These are phyloP conservation scores for Argyresthia albistria DNA, from an alignment of 2,888 invertebrate genomes.

Conservation along the genomic window DNA sequence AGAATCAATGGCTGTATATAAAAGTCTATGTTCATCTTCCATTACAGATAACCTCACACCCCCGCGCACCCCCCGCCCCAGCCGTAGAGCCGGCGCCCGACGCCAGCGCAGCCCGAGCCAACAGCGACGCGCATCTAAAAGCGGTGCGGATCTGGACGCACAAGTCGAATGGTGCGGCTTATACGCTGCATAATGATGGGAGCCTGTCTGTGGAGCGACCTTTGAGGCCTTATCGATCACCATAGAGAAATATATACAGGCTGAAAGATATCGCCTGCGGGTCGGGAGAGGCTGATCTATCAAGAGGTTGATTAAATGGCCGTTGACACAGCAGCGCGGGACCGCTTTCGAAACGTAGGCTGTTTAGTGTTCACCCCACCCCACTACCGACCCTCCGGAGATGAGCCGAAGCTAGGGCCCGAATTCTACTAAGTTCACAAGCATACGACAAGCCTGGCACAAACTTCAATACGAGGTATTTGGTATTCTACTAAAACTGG, in stretches of 20 bases:
- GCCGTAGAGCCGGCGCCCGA: constrained; percentile 42
- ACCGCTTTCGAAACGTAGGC: too few species aligned
- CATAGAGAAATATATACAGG: not conserved
- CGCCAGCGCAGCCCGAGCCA: constrained; percentile 31
- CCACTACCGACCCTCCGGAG: too few species aligned
- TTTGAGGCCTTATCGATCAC: constrained; percentile 10
- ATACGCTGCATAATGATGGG: constrained; percentile 54
- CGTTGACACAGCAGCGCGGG: too few species aligned
- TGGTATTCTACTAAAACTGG: too few species aligned
- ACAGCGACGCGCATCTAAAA: constrained; percentile 58
- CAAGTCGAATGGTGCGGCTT: constrained; percentile 51
- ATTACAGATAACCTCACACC: constrained; percentile 9
- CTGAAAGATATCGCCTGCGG: too few species aligned
- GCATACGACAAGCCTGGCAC: too few species aligned
- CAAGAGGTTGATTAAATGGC: too few species aligned
- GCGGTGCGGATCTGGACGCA: constrained; percentile 58
- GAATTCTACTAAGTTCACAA: too few species aligned
- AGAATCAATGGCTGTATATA: not conserved
- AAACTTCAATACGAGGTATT: too few species aligned
- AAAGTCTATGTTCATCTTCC: not conserved
- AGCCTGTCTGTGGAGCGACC: constrained; percentile 44
- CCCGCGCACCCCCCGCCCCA: constrained; percentile 17
- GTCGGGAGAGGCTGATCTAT: too few species aligned
- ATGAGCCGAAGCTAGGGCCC: too few species aligned
- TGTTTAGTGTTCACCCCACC: too few species aligned